Base-by-base conservation (phyloP, 2,888 invertebrate genomes). In the Halictus ligatus region DNA sequence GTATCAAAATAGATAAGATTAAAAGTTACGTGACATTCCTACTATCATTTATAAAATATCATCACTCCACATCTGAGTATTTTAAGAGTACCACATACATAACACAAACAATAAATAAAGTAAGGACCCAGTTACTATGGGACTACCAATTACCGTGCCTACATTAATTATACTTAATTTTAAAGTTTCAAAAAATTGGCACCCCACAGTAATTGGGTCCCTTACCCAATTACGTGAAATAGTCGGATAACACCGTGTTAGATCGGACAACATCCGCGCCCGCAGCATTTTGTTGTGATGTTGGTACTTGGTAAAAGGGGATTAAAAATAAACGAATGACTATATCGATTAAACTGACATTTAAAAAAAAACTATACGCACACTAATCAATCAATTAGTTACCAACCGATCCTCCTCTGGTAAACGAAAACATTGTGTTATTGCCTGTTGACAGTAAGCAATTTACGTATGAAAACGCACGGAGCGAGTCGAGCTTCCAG, bases 281-380 rank as follows among this genome's bases (percentile, higher is more conserved):
- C n/a, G n/a, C 25, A 12, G n/a, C 35, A 21, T 75, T 50, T 78
- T 48, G 43, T 73, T 43, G 10, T 58, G 58, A 77, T 15, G 46
- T 29, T 18, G 48, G 54, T 64, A 35, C 80, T 76, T 82, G 15
- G 6, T 46, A 29, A 74, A 60, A 77, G 77, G 18, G 76, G 78
- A 86, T 82, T 85, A 86, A 86, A 86, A 86, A 85, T 86, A 86
- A 72, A 48, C 72, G 69, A 86, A 48, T 75, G 71, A 78, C 35
- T 75, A 73, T 86, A 86, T 86, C 76, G 86, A 86, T 86, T 82
- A 21, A 46, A 82, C 15, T 75, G 77, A 21, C 64, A 78, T 80
- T 74, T 77, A 85, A 78, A 60, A n/a, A 43, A 67, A 25, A 48
- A 76, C 60, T 76, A 46, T 85, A 85, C 25, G 48, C 72, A 75